phyloP scores from a whole-genome alignment of 2,888 invertebrate genomes.

The Sialis lutaria region DNA sequence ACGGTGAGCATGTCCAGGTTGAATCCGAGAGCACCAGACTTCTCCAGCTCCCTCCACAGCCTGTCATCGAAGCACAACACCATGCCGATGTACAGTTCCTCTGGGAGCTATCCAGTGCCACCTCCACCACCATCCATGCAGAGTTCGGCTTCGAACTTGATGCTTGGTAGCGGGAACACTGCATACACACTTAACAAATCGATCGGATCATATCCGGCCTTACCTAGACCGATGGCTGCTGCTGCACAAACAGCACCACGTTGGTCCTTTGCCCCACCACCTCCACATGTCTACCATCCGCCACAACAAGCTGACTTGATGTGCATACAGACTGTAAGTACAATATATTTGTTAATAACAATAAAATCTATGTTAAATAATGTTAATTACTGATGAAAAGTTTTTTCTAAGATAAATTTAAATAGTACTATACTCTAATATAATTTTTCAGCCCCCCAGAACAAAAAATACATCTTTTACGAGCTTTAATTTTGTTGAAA shows the following conservation, averaged over 20 bases:
- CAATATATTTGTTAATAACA: conserved; percentile 15
- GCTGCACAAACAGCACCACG: not conserved
- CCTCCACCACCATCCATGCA: conserved; percentile 6
- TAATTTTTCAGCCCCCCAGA: too few relatives aligned
- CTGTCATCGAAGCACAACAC: conserved; percentile 16
- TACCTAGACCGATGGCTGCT: conserved; percentile 4
- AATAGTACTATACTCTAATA: too few relatives aligned
- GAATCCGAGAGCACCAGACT: conserved; percentile 69
- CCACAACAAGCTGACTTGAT: conserved; percentile 31
- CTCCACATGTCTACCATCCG: conserved; percentile 28
- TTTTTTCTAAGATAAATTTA: too few relatives aligned
- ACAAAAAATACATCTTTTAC: too few relatives aligned
- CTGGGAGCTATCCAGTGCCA: conserved; percentile 15
- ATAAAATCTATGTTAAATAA: conserved; percentile 13
- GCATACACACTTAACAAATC: conserved; percentile 7
- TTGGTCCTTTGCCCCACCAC: conserved; percentile 18
- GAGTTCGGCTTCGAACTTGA: conserved; percentile 8
- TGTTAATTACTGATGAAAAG: too few relatives aligned
- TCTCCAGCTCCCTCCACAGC: conserved; percentile 35
- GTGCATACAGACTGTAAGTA: conserved; percentile 18
- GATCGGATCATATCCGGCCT: conserved; percentile 9
- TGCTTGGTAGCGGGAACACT: conserved; percentile 7
- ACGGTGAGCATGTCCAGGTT: conserved; percentile 44
- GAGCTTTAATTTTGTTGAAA: too few relatives aligned
- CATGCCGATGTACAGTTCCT: conserved; percentile 11